Percentiles rank a stretch among this genome's conserved stretches.
These are phyloP conservation scores for Busseola fusca DNA, from an alignment of 2,888 invertebrate genomes.

Conservation along the genomic window DNA sequence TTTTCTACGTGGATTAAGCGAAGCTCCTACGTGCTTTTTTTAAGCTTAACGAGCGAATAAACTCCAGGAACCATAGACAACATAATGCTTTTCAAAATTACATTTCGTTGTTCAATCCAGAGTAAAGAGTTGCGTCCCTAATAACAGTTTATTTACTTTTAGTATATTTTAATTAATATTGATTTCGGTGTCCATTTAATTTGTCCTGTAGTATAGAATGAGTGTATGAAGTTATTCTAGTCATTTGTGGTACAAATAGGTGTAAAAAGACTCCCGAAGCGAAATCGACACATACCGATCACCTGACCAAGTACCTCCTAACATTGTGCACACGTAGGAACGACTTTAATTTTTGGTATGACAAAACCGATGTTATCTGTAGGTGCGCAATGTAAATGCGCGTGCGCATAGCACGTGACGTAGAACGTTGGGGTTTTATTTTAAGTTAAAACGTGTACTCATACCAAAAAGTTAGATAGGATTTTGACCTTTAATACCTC, in stretches of 20 bases:
- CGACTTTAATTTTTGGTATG: not conserved
- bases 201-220: slow-evolving; percentile 26
- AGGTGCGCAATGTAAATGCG: not conserved
- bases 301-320: not conserved
- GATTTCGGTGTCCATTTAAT: slow-evolving; percentile 24
- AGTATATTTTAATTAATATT: not conserved
- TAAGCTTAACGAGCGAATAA: not conserved
- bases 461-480: too few relatives aligned
- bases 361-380: not conserved
- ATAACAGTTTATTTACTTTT: not conserved
- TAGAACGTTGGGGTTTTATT: not conserved
- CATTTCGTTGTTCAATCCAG: not conserved
- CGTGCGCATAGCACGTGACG: not conserved
- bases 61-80: not conserved
- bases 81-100: not conserved
- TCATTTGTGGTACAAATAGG: slow-evolving; percentile 38
- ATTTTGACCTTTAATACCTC: not conserved
- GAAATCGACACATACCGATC: not conserved
- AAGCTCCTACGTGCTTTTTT: slow-evolving; percentile 13
- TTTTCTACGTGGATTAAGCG: slow-evolving; percentile 16
- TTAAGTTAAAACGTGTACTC: not conserved
- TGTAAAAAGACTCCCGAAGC: slow-evolving; percentile 29
- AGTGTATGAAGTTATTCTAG: slow-evolving; percentile 25
- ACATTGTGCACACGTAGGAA: not conserved
- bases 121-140: not conserved